phyloP scores from a whole-genome alignment of 1,140 invertebrate species.

The Drosophila malerkotliana region DNA sequence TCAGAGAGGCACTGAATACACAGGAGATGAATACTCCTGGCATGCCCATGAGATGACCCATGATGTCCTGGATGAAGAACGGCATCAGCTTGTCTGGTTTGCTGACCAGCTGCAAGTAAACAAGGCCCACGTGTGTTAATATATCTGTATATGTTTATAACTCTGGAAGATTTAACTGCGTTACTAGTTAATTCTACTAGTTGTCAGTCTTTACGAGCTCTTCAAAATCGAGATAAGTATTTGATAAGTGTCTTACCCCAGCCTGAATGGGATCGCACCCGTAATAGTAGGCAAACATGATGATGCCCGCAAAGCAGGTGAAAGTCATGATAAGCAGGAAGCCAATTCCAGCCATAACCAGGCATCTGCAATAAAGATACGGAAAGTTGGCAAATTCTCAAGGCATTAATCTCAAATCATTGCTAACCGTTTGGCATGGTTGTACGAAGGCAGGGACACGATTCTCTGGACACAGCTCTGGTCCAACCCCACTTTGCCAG shows the following conservation, averaged over 20 bases:
- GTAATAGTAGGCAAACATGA: slow-evolving; percentile 90
- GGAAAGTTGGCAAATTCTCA: neutral
- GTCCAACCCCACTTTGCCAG: slow-evolving; percentile 70
- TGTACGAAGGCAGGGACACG: slow-evolving; percentile 69
- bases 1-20: slow-evolving; percentile 88
- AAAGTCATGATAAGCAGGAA: slow-evolving; percentile 85
- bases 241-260: slow-evolving; percentile 82
- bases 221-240: neutral
- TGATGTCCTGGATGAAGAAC: slow-evolving; percentile 88
- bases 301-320: slow-evolving; percentile 88
- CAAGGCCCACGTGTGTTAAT: neutral
- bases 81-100: slow-evolving; percentile 86
- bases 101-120: slow-evolving; percentile 67
- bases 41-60: slow-evolving; percentile 86
- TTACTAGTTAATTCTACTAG: too few relatives aligned
- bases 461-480: slow-evolving; percentile 77
- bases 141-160: too few relatives aligned
- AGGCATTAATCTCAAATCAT: neutral
- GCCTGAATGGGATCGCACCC: slow-evolving; percentile 90
- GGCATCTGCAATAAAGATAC: slow-evolving; percentile 69
- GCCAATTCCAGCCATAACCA: slow-evolving; percentile 85
- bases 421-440: slow-evolving; percentile 61
- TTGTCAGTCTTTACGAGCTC: neutral
- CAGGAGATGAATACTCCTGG: slow-evolving; percentile 89
- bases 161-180: neutral